Evolutionary conservation across 2,888 invertebrate species (phyloP), one percentile per base, ranked within the genome.

Genomic region (Apodemia hepburni): DNA sequence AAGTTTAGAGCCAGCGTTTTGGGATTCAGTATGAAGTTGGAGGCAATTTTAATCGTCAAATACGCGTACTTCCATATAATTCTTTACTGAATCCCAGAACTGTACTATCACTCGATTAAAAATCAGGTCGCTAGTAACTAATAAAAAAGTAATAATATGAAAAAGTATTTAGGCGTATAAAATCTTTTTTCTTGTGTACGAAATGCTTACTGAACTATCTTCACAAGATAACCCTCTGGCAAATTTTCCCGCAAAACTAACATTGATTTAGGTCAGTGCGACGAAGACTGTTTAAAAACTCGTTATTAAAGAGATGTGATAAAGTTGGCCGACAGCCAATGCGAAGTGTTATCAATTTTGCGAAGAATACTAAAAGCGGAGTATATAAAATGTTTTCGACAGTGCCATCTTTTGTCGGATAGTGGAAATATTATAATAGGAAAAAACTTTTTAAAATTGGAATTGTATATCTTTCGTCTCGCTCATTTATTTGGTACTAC

Each of bases 251-350:
- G 27, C 27, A 54, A 54, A 54, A 27, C 54, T 27, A 54, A 54
- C 27, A 54, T 54, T 54, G 54, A 54, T 54, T 54, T 54, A 54
- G 54, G 54, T 54, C 54, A 54, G 54, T 54, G 54, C 54, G 54
- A 54, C 54, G 54, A 54, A 54, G 54, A 54, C 54, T 54, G 54
- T 54, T 54, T 54, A 27, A 54, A 54, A 54, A 54, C 54, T 27
- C 54, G 54, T 54, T 54, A 54, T 54, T 54, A 54, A 45, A 45
- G 54, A 54, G 54, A 54, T 54, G 54, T 54, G 54, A 27, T 27
- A 54, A 54, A 54, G 54, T 54, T 54, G 54, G 54, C 54, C 54
- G 27, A 15, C 54, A 54, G 54, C 54, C 29, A 54, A 22, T 54
- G 54, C 27, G 54, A 54, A 22, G 12, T 27, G 15, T 54, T 54